phyloP scores from a whole-genome alignment of 2,888 invertebrate genomes.

The Teleiodes luculella region DNA sequence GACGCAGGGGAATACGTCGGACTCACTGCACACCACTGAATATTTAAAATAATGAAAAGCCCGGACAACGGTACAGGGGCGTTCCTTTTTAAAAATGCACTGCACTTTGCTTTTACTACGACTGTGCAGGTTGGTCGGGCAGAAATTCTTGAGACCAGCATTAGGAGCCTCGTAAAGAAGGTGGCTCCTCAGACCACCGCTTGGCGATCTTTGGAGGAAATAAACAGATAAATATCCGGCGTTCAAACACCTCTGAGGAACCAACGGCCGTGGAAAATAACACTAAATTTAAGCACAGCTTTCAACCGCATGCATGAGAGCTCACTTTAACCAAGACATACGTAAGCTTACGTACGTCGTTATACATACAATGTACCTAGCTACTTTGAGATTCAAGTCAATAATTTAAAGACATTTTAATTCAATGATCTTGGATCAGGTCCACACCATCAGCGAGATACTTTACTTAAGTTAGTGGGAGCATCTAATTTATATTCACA shows the following conservation, averaged over 20 bases:
- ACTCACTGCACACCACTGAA: conserved; percentile 71
- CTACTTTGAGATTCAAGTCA: background rate
- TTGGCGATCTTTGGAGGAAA: conserved; percentile 32
- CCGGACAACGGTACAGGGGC: conserved; percentile 56
- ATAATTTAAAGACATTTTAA: background rate
- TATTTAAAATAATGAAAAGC: conserved; percentile 76
- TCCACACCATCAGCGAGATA: background rate
- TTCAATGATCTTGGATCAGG: conserved; percentile 7
- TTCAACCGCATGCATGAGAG: conserved; percentile 7
- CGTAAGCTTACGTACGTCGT: background rate
- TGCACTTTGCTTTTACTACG: conserved; percentile 70
- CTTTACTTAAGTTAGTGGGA: conserved; percentile 2
- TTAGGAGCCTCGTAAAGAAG: conserved; percentile 66
- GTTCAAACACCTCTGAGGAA: conserved; percentile 28
- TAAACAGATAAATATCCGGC: conserved; percentile 32
- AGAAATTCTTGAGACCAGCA: conserved; percentile 57
- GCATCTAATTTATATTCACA: conserved; percentile 12
- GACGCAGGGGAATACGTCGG: conserved; percentile 46
- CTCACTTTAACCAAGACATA: background rate
- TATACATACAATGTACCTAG: no score
- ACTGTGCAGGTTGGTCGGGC: conserved; percentile 71
- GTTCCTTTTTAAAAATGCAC: conserved; percentile 77
- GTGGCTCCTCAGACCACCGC: conserved; percentile 49
- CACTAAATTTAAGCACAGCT: conserved; percentile 31
- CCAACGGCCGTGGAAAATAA: conserved; percentile 31